A percentile compares a stretch with the other conserved stretches of the same genome.
Evolutionary conservation across 2,113 vertebrate species (phyloP).

Genomic region (Pao palembangensis): DNA sequence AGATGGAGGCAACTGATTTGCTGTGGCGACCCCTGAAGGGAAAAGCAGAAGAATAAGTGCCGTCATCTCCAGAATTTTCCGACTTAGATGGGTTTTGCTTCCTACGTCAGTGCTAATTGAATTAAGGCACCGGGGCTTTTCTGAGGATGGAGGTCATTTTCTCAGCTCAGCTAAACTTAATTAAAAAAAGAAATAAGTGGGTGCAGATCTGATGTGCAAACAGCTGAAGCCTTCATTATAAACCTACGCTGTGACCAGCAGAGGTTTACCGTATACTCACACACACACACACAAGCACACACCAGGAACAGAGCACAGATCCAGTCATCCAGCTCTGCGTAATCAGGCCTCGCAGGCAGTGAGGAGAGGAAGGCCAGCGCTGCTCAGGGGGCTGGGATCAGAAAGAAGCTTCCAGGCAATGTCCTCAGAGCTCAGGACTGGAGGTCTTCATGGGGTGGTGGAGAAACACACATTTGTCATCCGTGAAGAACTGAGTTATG

Average conservation of each 20-base stretch:
- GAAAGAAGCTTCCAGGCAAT: slow-evolving; percentile 32
- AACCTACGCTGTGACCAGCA: slow-evolving; percentile 15
- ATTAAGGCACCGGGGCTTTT: background rate
- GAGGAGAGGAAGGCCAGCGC: slow-evolving; percentile 35
- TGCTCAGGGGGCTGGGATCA: slow-evolving; percentile 13
- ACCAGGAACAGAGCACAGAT: background rate
- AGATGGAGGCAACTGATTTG: no score
- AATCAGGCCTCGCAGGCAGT: slow-evolving; percentile 48
- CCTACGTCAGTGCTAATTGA: background rate
- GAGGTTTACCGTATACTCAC: background rate
- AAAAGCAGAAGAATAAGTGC: no score
- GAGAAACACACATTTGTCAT: slow-evolving; percentile 37
- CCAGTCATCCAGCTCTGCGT: slow-evolving; percentile 22
- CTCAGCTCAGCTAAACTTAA: slow-evolving; percentile 31
- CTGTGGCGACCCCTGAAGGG: no score
- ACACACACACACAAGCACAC: slow-evolving; percentile 11
- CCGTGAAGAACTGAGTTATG: slow-evolving; percentile 34
- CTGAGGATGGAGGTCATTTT: slow-evolving; percentile 3
- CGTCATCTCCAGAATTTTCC: background rate
- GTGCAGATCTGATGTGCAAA: background rate
- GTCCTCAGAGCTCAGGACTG: slow-evolving; percentile 33
- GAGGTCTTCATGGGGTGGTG: slow-evolving; percentile 40
- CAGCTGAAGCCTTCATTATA: slow-evolving; percentile 21
- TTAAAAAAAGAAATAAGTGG: background rate
- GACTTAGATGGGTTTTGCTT: background rate